Conservation (phyloP, 2,113 vertebrate genomes). For the Turnix velox region DNA sequence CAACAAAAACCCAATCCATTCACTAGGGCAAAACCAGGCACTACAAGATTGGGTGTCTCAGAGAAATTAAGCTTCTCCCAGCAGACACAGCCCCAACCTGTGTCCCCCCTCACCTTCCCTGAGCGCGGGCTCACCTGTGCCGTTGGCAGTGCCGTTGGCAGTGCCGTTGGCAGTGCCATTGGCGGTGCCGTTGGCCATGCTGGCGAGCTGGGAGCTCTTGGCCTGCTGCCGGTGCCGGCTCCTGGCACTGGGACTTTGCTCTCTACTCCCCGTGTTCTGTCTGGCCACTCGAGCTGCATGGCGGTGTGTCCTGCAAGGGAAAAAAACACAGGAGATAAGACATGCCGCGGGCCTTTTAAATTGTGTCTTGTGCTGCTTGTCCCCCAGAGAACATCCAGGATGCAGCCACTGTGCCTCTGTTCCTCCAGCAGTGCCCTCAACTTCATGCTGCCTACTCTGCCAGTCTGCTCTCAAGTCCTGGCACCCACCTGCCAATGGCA, state of each 20-base stretch:
- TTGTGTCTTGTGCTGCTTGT: fast-evolving
- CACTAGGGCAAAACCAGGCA: background rate
- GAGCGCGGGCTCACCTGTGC: conserved; percentile 25
- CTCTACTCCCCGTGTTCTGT: conserved; percentile 44
- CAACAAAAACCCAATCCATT: background rate
- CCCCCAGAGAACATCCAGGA: fast-evolving
- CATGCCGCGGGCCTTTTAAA: fast-evolving
- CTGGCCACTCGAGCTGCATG: conserved; percentile 62
- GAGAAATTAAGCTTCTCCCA: background rate
- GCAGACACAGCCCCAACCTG: fast-evolving
- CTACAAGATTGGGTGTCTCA: background rate
- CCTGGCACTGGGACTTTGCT: conserved; percentile 65
- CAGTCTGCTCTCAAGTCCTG: background rate
- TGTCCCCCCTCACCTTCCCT: fast-evolving
- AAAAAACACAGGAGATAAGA: background rate
- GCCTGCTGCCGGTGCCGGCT: conserved; percentile 64
- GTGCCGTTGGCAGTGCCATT: no score
- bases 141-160: conserved; percentile 31
- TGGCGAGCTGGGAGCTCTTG: conserved; percentile 55
- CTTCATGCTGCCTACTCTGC: background rate
- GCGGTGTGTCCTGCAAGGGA: conserved; percentile 72
- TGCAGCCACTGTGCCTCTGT: fast-evolving
- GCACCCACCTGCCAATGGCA: background rate
- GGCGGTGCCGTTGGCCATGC: conserved; percentile 37
- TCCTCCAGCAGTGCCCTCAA: background rate